Evolutionary conservation across 2,113 vertebrate genomes (phyloP).

Genomic region (Anser cygnoides): DNA sequence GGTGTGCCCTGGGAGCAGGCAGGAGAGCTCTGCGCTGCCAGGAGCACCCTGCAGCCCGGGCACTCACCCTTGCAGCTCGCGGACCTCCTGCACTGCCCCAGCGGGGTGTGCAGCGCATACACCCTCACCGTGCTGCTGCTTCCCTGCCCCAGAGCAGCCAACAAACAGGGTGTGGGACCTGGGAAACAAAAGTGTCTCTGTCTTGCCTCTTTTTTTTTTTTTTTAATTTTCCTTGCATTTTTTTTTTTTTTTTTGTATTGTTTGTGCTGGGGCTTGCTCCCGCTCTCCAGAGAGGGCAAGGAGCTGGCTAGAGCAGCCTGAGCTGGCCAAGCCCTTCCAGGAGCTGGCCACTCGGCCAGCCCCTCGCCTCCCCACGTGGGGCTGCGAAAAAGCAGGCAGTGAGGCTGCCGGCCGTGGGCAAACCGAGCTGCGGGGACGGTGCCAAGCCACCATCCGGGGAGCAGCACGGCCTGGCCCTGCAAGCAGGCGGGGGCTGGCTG

Average conservation of each 20-base stretch:
- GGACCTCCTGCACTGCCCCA: background rate
- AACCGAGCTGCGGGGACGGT: rapidly evolving
- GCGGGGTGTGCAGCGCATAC: background rate
- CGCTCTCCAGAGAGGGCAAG: background rate
- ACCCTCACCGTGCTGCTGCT: background rate
- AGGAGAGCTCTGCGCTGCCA: background rate
- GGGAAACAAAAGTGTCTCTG: background rate
- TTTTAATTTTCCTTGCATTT: background rate
- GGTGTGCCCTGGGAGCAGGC: background rate
- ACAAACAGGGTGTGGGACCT: background rate
- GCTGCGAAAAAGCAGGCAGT: background rate
- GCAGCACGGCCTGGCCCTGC: background rate
- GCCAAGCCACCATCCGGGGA: background rate
- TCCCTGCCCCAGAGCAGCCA: background rate
- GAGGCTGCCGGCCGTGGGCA: background rate
- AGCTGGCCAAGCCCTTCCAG: background rate
- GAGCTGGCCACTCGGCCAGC: background rate
- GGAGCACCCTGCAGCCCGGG: background rate
- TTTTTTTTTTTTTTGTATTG: background rate
- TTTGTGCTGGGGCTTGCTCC: background rate
- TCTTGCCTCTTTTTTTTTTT: background rate
- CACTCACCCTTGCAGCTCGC: rapidly evolving
- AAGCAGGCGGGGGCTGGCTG: background rate
- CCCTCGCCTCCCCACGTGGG: background rate
- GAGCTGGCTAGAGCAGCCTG: background rate